Base-by-base conservation (phyloP, 2,113 vertebrate genomes). In the Percopsis transmontana region DNA sequence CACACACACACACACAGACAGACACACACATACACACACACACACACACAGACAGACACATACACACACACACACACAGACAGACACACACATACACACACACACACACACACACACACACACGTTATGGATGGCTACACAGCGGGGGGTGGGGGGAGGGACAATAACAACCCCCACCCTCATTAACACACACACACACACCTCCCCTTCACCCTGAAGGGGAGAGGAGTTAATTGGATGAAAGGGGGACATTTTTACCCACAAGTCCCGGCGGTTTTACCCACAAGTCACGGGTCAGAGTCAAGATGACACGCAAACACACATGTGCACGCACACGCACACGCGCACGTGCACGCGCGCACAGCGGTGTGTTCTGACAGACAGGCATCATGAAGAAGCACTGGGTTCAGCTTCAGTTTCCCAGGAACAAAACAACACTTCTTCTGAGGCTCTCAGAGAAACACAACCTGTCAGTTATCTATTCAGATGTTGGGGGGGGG, bases 141-240 rank as follows among this genome's bases (percentile, higher is more conserved):
- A 3, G 14, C 16, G 18, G 3, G 50, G 6, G 51, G 55, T 74
- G 10, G 48, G 38, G 40, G 41, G 42, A 18, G 48, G 12, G 20
- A 14, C 51, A 18, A 27, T 33, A 8, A 12, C 27, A 9, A 10
- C 38, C 47, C 55, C 38, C 42, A 20, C 41, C 20, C 42, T 23
- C n/a, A n/a, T n/a, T n/a, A n/a, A n/a, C n/a, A n/a, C n/a, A n/a
- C n/a, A n/a, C n/a, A n/a, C n/a, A n/a, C n/a, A 2, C 41, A 1
- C 18, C 24, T n/a, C 58, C 3, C 40, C 27, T 12, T 58, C 16
- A 16, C 63, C 52, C 63, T 78, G 66, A 77, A 79, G 76, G 64
- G 76, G 64, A 73, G 42, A 72, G 45, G 40, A 74, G 76, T 70
- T 86, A 83, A 86, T 72, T 85, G 82, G 71, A 86, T 76, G 69